These are phyloP conservation scores for Himalopsyche anomala DNA, from an alignment of 2,888 invertebrate genomes.

Conservation along the genomic window DNA sequence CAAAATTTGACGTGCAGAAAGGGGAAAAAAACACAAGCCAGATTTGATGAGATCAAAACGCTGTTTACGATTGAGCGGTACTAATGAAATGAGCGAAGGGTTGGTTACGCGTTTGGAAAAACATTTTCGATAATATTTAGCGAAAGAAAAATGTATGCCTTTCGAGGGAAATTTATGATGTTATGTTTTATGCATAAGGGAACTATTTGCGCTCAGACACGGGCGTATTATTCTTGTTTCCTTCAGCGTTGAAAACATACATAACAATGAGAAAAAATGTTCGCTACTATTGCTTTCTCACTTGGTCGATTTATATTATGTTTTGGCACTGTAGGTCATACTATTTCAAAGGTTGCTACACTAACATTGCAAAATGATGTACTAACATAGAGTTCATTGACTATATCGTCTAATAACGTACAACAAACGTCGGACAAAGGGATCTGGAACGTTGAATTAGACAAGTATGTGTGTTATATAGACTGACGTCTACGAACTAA, in stretches of 20 bases:
- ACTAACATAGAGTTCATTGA: no score
- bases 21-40: slow-evolving; percentile 15
- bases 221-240: not conserved
- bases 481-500: no score
- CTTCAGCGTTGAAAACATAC: not conserved
- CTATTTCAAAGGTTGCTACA: no score
- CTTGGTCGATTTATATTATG: no score
- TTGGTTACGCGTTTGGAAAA: slow-evolving; percentile 18
- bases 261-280: not conserved
- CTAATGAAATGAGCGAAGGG: slow-evolving; percentile 35
- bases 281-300: no score
- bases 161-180: not conserved
- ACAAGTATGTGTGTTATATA: no score
- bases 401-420: no score
- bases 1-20: not conserved
- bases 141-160: slow-evolving; percentile 15
- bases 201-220: not conserved
- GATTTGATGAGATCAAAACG: slow-evolving; percentile 40
- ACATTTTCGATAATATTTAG: not conserved
- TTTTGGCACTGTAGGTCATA: no score
- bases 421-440: no score
- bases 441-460: no score
- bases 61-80: slow-evolving; percentile 40
- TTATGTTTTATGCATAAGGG: slow-evolving; percentile 10
- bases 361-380: no score